Base-by-base conservation (phyloP, 2,888 invertebrate genomes). In the Hedychridium roseum region DNA sequence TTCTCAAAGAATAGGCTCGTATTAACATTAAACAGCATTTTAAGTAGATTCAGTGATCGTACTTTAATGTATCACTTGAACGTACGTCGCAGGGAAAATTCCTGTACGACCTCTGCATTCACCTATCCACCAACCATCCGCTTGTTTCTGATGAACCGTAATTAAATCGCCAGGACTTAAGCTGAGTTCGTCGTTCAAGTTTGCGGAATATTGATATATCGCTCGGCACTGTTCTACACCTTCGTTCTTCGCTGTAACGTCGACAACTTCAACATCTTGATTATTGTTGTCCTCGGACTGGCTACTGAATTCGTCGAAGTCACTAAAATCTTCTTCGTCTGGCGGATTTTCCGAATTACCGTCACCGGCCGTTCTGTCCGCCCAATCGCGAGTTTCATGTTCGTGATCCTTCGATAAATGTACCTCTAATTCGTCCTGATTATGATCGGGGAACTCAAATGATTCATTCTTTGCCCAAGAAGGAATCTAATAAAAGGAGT, bases 101-200 rank as follows among this genome's bases (percentile, higher is more conserved):
- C 96, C 96, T 53, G 91, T 88, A 54, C 85, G 85, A 31, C 94
- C 92, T 68, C 88, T 87, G 46, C 94, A 83, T 68, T 94, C 92
- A 2, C 95, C 96, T 47, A 92, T 84, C 95, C 95, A 96, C 96
- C 96, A 96, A 26, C 94, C 95, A 71, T 94, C 94, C 21, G 90
- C 91, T 77, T 94, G 93, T 73, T 95, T 94, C 68, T 91, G 89
- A 75, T 92, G 92, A 26, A 96, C 90, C 64, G 88, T 89, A 64
- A 96, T 91, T 36, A 92, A 81, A 77, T 96, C 94, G 57, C 95
- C 92, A 82, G 85, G 74, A 73, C 76, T 79, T 17, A 83, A 66
- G 28, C 80, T 88, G 31, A 96, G 85, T 78, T 96, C 95, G 80
- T 95, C 95, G 66, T 90, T 88, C 49, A 94, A 83, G 71, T 91